phyloP scores from a whole-genome alignment of 2,797 vertebrate species.

The Mormyrops attenuatus region DNA sequence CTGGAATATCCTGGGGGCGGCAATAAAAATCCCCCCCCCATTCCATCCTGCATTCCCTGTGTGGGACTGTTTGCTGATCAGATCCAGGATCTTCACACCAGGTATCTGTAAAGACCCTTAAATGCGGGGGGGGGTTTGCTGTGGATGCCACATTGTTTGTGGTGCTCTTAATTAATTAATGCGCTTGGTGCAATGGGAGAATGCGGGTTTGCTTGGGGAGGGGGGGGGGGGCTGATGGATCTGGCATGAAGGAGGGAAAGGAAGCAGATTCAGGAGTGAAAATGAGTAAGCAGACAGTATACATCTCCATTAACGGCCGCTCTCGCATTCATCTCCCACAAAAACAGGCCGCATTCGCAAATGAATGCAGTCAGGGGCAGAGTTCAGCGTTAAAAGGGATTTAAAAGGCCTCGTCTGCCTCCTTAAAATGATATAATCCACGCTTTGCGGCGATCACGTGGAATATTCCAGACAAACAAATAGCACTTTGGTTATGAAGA shows the following conservation, averaged over 20 bases:
- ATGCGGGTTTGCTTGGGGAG: not conserved
- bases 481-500: not conserved
- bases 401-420: not conserved
- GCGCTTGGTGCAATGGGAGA: not conserved
- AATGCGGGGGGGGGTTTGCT: not conserved
- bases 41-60: not conserved
- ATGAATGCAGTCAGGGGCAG: not conserved
- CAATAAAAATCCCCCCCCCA: not conserved
- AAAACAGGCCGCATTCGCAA: not conserved
- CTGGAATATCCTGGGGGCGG: not conserved
- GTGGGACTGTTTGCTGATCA: not conserved
- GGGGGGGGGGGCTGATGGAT: conserved; percentile 17
- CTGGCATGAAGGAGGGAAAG: conserved; percentile 7
- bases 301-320: conserved; percentile 19
- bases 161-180: conserved; percentile 18
- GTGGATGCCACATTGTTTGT: not conserved
- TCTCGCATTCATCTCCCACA: conserved; percentile 19
- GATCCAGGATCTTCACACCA: not conserved
- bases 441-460: not conserved
- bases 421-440: conserved; percentile 13
- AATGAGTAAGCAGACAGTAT: conserved; percentile 40
- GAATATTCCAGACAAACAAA: not conserved
- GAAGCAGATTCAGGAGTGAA: conserved; percentile 42
- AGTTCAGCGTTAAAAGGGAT: conserved; percentile 9
- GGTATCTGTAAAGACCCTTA: not conserved